Conservation (phyloP, 1,140 invertebrate species). For the Pentalonia nigronervosa region DNA sequence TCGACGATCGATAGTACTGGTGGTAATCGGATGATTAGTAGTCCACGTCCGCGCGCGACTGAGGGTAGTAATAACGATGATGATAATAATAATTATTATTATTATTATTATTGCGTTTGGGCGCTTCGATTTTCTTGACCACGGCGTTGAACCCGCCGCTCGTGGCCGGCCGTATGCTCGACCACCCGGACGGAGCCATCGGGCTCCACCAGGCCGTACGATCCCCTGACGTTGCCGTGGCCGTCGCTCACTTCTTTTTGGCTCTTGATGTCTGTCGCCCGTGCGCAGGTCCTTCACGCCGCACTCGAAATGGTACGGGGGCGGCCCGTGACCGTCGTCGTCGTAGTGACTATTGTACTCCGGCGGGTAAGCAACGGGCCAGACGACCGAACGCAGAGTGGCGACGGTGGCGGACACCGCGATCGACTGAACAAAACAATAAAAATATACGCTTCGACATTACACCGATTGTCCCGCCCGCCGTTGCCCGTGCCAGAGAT, state of each 20-base stretch:
- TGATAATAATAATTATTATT: too few species aligned
- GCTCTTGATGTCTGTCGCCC: slow-evolving; percentile 67
- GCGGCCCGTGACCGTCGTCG: slow-evolving; percentile 57
- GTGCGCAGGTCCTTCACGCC: slow-evolving; percentile 67
- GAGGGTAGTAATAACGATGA: background rate
- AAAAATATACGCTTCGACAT: too few species aligned
- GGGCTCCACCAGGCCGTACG: slow-evolving; percentile 64
- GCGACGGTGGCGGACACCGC: background rate
- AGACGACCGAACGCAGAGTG: background rate
- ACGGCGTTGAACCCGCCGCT: slow-evolving; percentile 61
- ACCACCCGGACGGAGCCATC: slow-evolving; percentile 67
- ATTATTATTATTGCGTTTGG: slow-evolving; percentile 7
- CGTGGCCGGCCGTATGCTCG: slow-evolving; percentile 66
- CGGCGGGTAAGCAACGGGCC: background rate
- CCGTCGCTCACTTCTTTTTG: slow-evolving; percentile 66
- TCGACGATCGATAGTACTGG: background rate
- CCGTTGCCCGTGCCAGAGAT: too few species aligned
- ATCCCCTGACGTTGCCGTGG: slow-evolving; percentile 66
- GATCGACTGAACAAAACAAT: background rate
- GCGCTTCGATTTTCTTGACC: slow-evolving; percentile 56
- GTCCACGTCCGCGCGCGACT: slow-evolving; percentile 57
- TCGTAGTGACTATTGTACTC: background rate
- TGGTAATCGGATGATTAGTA: slow-evolving; percentile 45
- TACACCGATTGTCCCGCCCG: too few species aligned
- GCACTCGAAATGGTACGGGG: slow-evolving; percentile 68